A percentile compares a stretch with the other conserved stretches of the same genome.
Evolutionary conservation across 1,140 invertebrate genomes (phyloP).

Genomic region (Plodia interpunctella): DNA sequence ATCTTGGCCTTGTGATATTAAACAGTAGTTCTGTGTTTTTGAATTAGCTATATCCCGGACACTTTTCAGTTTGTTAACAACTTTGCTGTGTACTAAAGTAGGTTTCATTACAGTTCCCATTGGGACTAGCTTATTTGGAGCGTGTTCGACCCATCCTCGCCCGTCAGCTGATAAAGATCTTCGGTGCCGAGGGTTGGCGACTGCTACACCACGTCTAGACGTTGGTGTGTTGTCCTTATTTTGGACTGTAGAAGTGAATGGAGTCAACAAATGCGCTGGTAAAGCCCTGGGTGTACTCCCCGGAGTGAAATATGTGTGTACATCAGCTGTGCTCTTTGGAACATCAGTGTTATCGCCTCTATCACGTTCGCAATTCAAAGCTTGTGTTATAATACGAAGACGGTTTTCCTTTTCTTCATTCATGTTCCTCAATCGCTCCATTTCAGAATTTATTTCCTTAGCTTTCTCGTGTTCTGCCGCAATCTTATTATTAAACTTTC

Average conservation of each 20-base stretch:
- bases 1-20: constrained; percentile 94
- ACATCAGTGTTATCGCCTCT: constrained; percentile 38
- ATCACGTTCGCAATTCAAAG: constrained; percentile 38
- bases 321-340: constrained; percentile 40
- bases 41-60: constrained; percentile 84
- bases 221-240: constrained; percentile 51
- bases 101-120: constrained; percentile 94
- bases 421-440: constrained; percentile 78
- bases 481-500: constrained; percentile 83
- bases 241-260: constrained; percentile 51
- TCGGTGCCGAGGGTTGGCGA: constrained; percentile 85
- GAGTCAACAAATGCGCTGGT: constrained; percentile 64
- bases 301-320: constrained; percentile 62
- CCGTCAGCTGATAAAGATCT: constrained; percentile 86
- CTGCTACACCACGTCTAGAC: constrained; percentile 74
- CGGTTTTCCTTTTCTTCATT: constrained; percentile 78
- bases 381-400: constrained; percentile 59
- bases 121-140: constrained; percentile 83
- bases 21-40: constrained; percentile 91
- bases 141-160: constrained; percentile 94
- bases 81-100: constrained; percentile 87
- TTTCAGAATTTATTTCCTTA: constrained; percentile 81
- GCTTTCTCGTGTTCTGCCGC: constrained; percentile 84
- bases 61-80: constrained; percentile 86
- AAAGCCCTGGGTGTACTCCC: constrained; percentile 63